Evolutionary conservation across 2,797 vertebrate species (phyloP).

Genomic region (Girardinus metallicus): DNA sequence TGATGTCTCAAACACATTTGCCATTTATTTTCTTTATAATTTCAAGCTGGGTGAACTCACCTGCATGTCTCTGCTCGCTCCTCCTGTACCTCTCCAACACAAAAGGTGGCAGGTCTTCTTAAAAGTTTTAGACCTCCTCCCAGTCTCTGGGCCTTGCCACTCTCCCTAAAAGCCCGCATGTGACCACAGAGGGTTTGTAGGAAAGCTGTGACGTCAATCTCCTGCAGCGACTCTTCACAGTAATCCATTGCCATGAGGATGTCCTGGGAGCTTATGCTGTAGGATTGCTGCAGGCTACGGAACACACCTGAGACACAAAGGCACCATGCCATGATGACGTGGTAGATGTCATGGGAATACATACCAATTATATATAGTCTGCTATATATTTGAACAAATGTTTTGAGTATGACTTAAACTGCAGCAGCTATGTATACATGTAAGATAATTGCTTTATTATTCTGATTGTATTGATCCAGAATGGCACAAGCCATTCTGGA

Average conservation of each 20-base stretch:
- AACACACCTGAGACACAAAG: slow-evolving; percentile 85
- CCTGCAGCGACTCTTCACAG: slow-evolving; percentile 96
- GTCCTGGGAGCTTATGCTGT: slow-evolving; percentile 89
- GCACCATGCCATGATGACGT: neutral
- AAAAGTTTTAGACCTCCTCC: slow-evolving; percentile 21
- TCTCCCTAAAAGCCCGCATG: slow-evolving; percentile 83
- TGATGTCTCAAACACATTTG: neutral
- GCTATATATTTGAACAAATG: neutral
- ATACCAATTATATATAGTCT: neutral
- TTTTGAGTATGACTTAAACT: neutral
- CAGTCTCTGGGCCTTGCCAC: slow-evolving; percentile 12
- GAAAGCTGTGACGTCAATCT: slow-evolving; percentile 94
- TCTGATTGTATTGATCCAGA: neutral
- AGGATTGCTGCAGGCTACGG: slow-evolving; percentile 92
- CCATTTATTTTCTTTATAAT: neutral
- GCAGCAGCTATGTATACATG: neutral
- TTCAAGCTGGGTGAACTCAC: slow-evolving; percentile 57
- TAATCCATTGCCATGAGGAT: slow-evolving; percentile 94
- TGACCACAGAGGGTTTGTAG: slow-evolving; percentile 93
- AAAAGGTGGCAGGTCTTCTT: slow-evolving; percentile 73
- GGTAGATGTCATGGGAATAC: neutral
- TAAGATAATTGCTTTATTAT: neutral
- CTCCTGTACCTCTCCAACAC: slow-evolving; percentile 84
- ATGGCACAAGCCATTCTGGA: neutral
- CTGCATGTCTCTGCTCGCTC: slow-evolving; percentile 82